Conservation (phyloP, 1,140 invertebrate species). For the Eupeodes corollae region DNA sequence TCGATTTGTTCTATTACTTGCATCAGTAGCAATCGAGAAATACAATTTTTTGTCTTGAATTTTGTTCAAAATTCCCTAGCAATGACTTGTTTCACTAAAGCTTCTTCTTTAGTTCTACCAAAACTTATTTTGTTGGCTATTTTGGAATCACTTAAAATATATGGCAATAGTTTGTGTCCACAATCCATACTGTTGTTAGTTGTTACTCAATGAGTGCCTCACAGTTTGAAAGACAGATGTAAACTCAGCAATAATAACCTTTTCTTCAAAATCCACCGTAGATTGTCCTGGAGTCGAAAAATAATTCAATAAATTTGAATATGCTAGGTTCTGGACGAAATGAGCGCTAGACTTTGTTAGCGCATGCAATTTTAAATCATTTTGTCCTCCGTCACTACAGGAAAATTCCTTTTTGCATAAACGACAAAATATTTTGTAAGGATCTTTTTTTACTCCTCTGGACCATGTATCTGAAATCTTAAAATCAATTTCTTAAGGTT, state of each 20-base stretch:
- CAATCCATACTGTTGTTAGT: too few species aligned
- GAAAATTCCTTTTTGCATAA: not conserved
- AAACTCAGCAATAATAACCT: too few species aligned
- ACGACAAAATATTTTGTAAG: not conserved
- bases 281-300: not conserved
- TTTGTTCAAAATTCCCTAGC: not conserved
- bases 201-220: not conserved
- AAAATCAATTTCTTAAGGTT: too few species aligned
- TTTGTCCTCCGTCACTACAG: not conserved
- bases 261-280: not conserved
- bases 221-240: too few species aligned
- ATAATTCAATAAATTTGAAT: too few species aligned
- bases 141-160: too few species aligned
- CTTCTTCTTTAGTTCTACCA: not conserved
- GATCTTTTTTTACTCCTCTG: not conserved
- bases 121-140: too few species aligned
- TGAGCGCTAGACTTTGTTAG: too few species aligned
- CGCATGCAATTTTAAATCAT: not conserved
- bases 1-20: too few species aligned
- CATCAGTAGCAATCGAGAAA: too few species aligned
- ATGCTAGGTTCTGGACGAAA: not conserved
- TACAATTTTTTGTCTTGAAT: not conserved
- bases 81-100: not conserved
- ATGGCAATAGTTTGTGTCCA: too few species aligned
- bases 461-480: too few species aligned